phyloP scores from a whole-genome alignment of 2,797 vertebrate genomes.

The Sebastolobus altivelis region DNA sequence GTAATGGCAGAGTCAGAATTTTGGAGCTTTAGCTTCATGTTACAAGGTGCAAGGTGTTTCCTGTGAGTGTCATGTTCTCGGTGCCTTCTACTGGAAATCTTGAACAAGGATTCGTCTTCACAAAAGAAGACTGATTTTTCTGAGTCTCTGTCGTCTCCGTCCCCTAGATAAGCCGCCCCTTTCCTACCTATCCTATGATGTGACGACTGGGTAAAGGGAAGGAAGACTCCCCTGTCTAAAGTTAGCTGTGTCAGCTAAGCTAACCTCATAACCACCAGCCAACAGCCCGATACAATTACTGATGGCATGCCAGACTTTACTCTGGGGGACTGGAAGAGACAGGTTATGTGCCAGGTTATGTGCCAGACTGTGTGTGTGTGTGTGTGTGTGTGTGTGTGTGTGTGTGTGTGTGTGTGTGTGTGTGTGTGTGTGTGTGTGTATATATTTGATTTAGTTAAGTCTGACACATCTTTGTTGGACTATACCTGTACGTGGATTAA shows the following conservation, averaged over 20 bases:
- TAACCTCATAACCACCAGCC: conserved; percentile 35
- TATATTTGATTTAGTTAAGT: background rate
- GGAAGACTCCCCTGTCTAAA: conserved; percentile 42
- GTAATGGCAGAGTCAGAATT: background rate
- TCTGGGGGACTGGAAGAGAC: background rate
- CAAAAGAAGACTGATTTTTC: background rate
- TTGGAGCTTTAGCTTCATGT: background rate
- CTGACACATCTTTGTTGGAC: background rate
- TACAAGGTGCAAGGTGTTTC: too few species aligned
- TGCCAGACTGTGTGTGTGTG: too few species aligned
- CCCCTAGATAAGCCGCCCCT: background rate
- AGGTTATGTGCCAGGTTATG: conserved; percentile 10
- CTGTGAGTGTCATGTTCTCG: background rate
- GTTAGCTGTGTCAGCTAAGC: conserved; percentile 35
- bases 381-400: background rate
- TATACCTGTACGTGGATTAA: background rate
- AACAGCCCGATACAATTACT: conserved; percentile 51
- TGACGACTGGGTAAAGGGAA: background rate
- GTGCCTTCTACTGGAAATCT: background rate
- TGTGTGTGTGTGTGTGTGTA: conserved; percentile 3
- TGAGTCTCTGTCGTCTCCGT: background rate
- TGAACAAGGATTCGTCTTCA: background rate
- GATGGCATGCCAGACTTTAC: conserved; percentile 17
- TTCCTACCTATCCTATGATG: conserved; percentile 3
- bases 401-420: conserved; percentile 10